Percentiles rank a stretch among this genome's conserved stretches.
Conservation (phyloP, 2,797 vertebrate genomes). For the Coregonus sp. region DNA sequence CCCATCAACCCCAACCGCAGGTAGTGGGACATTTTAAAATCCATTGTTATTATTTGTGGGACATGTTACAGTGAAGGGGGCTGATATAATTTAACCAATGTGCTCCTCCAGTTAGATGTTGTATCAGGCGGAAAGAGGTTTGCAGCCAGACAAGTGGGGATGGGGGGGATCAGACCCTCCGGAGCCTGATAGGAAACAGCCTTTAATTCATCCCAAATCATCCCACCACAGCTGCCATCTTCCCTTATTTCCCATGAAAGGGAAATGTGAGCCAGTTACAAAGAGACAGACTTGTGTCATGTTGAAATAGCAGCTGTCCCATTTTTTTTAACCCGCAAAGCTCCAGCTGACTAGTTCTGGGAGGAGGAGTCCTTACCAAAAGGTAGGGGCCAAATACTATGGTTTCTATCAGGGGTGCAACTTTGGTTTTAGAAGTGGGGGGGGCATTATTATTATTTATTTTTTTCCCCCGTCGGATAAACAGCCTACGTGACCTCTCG, state of each 20-base stretch:
- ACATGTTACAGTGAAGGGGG: conserved; percentile 46
- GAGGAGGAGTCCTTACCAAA: background rate
- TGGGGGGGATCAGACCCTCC: conserved; percentile 65
- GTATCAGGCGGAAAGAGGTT: conserved; percentile 36
- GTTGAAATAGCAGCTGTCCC: conserved; percentile 66
- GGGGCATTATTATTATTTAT: no score
- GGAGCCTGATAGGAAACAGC: conserved; percentile 71
- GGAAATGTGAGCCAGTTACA: conserved; percentile 62
- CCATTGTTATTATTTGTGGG: conserved; percentile 60
- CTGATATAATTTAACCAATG: conserved; percentile 52
- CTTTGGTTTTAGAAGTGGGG: no score
- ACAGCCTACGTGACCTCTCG: no score
- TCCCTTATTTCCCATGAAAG: conserved; percentile 59
- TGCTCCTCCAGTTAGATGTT: conserved; percentile 25
- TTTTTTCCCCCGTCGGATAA: no score
- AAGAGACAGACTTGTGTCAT: conserved; percentile 69
- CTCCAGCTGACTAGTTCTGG: conserved; percentile 52
- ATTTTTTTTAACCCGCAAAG: conserved; percentile 65
- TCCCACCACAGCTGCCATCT: conserved; percentile 68
- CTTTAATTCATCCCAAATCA: conserved; percentile 72
- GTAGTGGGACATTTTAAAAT: conserved; percentile 59
- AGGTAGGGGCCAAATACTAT: background rate
- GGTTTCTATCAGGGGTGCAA: no score
- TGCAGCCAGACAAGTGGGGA: conserved; percentile 37
- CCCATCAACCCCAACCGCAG: conserved; percentile 49